Base-by-base conservation (phyloP, 2,888 invertebrate species). In the Schrankia costaestrigalis region DNA sequence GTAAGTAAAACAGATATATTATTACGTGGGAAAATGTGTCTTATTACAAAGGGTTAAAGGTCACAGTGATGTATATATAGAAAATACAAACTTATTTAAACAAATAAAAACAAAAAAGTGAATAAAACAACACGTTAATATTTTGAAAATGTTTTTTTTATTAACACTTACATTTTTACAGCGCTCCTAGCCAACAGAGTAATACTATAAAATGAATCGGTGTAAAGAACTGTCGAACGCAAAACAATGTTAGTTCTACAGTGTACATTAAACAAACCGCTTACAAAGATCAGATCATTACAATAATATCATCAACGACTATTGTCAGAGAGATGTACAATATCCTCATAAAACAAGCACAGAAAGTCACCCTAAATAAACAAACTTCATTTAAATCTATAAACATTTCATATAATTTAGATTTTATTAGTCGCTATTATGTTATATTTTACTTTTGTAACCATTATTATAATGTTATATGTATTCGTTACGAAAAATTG, bases 141-240 rank as follows among this genome's bases (percentile, higher is more conserved):
- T 85, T 87, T 87, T 87, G 86, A 87, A 87, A 87, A 86, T 86
- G 85, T 86, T 87, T 87, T 86, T 84, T 87, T 87, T 86, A 87
- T 85, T 87, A 87, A 87, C 87, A 87, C 87, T 87, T 87, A 87
- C 85, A 87, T 86, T 85, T 87, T 87, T 87, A 87, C 87, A 87
- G 87, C 87, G 81, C 81, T 82, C 83, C 87, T 87, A 87, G 86
- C 87, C 86, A 87, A 87, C 87, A 86, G 79, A 87, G 86, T 87
- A 85, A 84, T 85, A 83, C 85, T 86, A 86, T 80, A 79, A 87
- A 87, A 80, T 79, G 71, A 85, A 84, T 78, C 61, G 75, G 87
- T 87, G 87, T 86, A 85, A 83, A 82, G 72, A 78, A 84, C 83
- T 82, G 82, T 84, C 70, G 77, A 86, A 86, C 86, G 86, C 86